Conservation (phyloP, 2,113 vertebrate genomes). For the Myanophis thanlyinensis region DNA sequence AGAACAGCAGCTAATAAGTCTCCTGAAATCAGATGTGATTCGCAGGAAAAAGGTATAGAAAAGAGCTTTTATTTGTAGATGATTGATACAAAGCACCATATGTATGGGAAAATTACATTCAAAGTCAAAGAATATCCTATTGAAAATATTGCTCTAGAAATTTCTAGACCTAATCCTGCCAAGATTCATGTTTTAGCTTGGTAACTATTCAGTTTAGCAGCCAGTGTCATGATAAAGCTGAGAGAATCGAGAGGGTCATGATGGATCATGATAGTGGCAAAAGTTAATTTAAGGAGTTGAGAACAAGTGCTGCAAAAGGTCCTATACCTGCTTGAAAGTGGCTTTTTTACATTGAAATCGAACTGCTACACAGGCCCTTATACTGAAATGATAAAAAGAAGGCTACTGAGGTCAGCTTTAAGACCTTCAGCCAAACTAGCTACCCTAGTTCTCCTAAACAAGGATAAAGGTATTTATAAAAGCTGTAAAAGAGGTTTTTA, state of each 20-base stretch:
- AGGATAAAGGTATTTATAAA: neutral
- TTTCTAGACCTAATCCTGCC: neutral
- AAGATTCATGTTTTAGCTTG: neutral
- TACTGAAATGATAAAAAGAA: neutral
- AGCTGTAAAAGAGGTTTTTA: neutral
- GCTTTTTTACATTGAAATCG: neutral
- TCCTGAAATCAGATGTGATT: neutral
- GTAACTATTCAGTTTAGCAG: neutral
- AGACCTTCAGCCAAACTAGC: neutral
- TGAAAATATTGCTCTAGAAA: neutral
- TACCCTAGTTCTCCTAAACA: neutral
- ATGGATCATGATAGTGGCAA: neutral
- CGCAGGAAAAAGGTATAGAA: neutral
- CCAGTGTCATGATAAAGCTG: conserved; percentile 20
- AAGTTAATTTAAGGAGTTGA: neutral
- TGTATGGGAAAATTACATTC: neutral
- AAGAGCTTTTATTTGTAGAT: neutral
- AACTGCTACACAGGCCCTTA: neutral
- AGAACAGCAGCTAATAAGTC: neutral
- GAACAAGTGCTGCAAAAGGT: neutral
- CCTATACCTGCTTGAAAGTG: neutral
- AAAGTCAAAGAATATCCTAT: neutral
- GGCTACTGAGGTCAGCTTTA: neutral
- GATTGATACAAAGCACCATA: neutral
- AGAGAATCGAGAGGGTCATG: neutral